phyloP scores from a whole-genome alignment of 2,113 vertebrate species.

The Andinoacara biseriatus region DNA sequence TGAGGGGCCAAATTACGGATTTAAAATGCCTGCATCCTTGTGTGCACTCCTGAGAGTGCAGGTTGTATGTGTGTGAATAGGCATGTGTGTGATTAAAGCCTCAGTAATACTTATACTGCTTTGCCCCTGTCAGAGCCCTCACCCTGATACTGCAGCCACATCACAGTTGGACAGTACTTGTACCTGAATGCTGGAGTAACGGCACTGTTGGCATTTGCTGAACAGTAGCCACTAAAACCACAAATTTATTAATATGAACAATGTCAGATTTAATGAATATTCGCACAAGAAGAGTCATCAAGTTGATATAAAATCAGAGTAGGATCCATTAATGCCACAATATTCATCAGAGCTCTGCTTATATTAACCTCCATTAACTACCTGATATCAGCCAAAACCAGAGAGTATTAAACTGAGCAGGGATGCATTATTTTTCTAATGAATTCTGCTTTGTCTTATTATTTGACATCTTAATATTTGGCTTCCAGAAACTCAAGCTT shows the following conservation, averaged over 20 bases:
- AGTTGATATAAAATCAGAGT: neutral
- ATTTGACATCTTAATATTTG: too few species aligned
- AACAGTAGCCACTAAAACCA: neutral
- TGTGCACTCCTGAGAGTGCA: neutral
- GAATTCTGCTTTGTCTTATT: neutral
- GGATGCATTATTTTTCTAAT: neutral
- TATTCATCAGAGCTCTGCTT: neutral
- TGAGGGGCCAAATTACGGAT: constrained; percentile 6
- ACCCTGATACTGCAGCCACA: neutral
- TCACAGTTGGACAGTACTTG: neutral
- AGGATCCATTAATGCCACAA: neutral
- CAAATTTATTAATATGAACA: neutral
- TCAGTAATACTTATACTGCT: neutral
- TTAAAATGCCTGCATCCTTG: neutral
- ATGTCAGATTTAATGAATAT: neutral
- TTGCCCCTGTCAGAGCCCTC: neutral
- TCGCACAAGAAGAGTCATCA: neutral
- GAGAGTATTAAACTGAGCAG: neutral
- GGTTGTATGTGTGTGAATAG: neutral
- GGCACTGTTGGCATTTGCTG: neutral
- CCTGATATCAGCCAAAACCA: neutral
- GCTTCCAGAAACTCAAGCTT: neutral
- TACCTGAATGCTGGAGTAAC: neutral
- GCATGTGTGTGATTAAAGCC: neutral
- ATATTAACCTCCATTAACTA: neutral